phyloP scores from a whole-genome alignment of 2,113 vertebrate species.

The Arothron firmamentum region DNA sequence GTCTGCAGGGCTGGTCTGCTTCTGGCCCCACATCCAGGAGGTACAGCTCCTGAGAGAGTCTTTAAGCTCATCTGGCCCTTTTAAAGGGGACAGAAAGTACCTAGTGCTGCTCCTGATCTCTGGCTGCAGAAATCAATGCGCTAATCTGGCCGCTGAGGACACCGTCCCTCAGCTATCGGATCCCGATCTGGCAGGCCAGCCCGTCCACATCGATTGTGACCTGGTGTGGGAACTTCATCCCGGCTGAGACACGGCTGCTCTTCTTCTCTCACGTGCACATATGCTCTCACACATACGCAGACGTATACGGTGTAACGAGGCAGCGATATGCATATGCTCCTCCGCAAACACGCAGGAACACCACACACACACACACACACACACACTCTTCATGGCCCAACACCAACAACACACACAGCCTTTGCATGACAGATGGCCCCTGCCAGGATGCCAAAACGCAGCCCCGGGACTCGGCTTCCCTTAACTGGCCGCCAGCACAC shows the following conservation, averaged over 20 bases:
- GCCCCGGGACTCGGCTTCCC: slow-evolving; percentile 49
- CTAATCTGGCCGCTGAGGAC: slow-evolving; percentile 50
- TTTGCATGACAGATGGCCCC: slow-evolving; percentile 64
- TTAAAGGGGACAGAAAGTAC: slow-evolving; percentile 14
- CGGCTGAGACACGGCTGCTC: slow-evolving; percentile 11
- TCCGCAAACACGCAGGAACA: slow-evolving; percentile 23
- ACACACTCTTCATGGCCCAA: background rate
- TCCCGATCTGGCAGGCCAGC: slow-evolving; percentile 36
- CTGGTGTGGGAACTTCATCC: slow-evolving; percentile 11
- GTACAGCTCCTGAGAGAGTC: slow-evolving; percentile 2
- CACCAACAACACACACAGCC: slow-evolving; percentile 18
- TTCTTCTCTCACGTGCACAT: slow-evolving; percentile 1
- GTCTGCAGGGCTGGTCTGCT: background rate
- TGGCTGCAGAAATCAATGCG: slow-evolving; percentile 41
- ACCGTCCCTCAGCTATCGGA: slow-evolving; percentile 31
- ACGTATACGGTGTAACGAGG: background rate
- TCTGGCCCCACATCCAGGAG: background rate
- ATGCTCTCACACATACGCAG: background rate
- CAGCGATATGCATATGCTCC: slow-evolving; percentile 30
- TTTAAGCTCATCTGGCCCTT: slow-evolving; percentile 13
- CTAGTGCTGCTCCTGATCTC: slow-evolving; percentile 31
- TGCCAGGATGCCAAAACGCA: slow-evolving; percentile 56
- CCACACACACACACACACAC: background rate
- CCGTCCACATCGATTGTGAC: slow-evolving; percentile 36
- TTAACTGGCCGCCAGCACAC: slow-evolving; percentile 59